A percentile compares a stretch with the other conserved stretches of the same genome.
Conservation (phyloP, 2,113 vertebrate species). For the Micromys minutus region DNA sequence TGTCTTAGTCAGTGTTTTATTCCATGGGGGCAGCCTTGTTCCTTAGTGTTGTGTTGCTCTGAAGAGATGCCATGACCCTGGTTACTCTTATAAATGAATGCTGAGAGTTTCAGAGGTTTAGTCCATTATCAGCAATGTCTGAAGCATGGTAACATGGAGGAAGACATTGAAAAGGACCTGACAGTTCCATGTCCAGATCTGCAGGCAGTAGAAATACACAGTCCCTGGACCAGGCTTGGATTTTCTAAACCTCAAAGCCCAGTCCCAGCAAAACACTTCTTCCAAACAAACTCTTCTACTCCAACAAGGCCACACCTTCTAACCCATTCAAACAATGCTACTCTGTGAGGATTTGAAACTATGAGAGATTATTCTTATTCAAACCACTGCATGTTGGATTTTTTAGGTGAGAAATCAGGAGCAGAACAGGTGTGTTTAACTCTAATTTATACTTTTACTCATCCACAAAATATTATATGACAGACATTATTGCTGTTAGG, state of each 20-base stretch:
- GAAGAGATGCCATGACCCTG: neutral
- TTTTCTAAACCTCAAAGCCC: neutral
- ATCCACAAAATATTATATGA: conserved; percentile 30
- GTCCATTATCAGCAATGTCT: neutral
- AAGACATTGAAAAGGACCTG: neutral
- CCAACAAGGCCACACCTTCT: neutral
- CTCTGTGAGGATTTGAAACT: neutral
- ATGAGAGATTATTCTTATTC: neutral
- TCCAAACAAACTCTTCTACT: too few species aligned
- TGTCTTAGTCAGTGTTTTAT: neutral
- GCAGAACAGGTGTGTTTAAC: neutral
- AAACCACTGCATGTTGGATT: neutral
- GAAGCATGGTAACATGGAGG: neutral
- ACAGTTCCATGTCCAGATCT: neutral
- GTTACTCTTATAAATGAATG: neutral
- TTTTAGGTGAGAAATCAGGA: neutral
- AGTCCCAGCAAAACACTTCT: neutral
- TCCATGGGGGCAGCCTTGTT: neutral
- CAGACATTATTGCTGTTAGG: neutral
- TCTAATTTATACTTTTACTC: neutral
- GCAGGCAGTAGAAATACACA: neutral
- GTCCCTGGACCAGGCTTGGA: neutral
- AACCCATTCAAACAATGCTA: neutral
- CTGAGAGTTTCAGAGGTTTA: neutral
- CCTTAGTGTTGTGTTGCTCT: neutral